phyloP scores from a whole-genome alignment of 2,113 vertebrate genomes.

The Bolborhynchus lineola region DNA sequence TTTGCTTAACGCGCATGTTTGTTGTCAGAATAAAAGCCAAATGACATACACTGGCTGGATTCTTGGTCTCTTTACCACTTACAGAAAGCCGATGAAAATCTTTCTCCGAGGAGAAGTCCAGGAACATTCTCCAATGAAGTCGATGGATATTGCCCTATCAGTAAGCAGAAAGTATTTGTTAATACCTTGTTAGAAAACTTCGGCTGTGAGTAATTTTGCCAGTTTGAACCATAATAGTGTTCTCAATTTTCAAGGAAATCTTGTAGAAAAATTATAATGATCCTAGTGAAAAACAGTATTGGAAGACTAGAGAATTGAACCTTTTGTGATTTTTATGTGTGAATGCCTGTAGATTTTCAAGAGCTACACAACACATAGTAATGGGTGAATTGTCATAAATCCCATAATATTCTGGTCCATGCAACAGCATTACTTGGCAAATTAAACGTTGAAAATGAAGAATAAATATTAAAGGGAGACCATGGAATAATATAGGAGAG shows the following conservation, averaged over 20 bases:
- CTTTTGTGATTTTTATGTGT: not conserved
- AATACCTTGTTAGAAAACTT: not conserved
- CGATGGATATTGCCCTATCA: not conserved
- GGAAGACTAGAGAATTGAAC: not conserved
- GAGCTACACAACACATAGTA: not conserved
- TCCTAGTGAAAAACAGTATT: not conserved
- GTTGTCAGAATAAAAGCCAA: not conserved
- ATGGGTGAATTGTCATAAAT: not conserved
- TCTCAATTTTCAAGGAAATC: not conserved
- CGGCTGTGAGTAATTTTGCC: not conserved
- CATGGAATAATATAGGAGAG: not conserved
- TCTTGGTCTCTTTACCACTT: not conserved
- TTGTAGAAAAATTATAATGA: not conserved
- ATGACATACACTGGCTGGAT: not conserved
- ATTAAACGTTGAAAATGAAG: not conserved
- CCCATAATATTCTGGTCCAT: not conserved
- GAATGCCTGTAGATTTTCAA: not conserved
- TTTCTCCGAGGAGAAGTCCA: not conserved
- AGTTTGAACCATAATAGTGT: not conserved
- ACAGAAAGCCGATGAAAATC: not conserved
- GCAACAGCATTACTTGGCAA: not conserved
- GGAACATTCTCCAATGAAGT: not conserved
- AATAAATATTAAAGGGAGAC: not conserved
- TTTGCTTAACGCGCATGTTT: not conserved
- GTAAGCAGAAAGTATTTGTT: not conserved